These are phyloP conservation scores for Orthosia incerta DNA, from an alignment of 2,888 invertebrate species.

Conservation along the genomic window DNA sequence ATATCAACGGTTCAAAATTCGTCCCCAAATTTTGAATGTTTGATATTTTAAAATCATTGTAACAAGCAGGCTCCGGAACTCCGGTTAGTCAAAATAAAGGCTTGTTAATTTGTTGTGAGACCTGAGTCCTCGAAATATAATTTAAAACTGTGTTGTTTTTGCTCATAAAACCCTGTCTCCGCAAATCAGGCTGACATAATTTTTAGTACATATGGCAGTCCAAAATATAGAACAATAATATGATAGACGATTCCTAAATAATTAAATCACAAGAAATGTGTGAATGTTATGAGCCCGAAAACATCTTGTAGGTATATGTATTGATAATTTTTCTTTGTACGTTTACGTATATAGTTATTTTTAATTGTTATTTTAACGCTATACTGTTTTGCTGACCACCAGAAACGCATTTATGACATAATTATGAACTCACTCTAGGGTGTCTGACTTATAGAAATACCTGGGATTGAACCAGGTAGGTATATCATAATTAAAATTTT, in stretches of 20 bases:
- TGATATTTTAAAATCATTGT: no score
- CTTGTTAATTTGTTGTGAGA: constrained; percentile 9
- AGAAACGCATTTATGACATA: constrained; percentile 75
- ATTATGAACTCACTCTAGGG: constrained; percentile 67
- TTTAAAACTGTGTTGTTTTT: not conserved
- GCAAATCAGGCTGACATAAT: constrained; percentile 24
- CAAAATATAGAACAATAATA: constrained; percentile 60
- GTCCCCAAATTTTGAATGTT: constrained; percentile 32
- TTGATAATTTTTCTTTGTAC: constrained; percentile 70
- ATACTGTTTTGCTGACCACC: constrained; percentile 69
- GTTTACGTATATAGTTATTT: constrained; percentile 67
- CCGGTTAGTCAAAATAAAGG: not conserved
- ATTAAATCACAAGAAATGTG: constrained; percentile 65
- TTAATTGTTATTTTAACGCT: constrained; percentile 61
- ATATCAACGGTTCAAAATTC: constrained; percentile 27
- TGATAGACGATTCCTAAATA: constrained; percentile 70
- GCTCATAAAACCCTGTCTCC: not conserved
- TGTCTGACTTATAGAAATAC: not conserved
- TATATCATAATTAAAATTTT: no score
- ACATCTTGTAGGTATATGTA: constrained; percentile 67
- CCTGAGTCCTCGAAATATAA: constrained; percentile 8
- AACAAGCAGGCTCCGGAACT: no score
- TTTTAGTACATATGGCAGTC: constrained; percentile 49
- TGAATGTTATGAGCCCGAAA: constrained; percentile 62
- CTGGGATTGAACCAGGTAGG: not conserved